Evolutionary conservation across 2,113 vertebrate genomes (phyloP).

Genomic region (Fukomys damarensis): DNA sequence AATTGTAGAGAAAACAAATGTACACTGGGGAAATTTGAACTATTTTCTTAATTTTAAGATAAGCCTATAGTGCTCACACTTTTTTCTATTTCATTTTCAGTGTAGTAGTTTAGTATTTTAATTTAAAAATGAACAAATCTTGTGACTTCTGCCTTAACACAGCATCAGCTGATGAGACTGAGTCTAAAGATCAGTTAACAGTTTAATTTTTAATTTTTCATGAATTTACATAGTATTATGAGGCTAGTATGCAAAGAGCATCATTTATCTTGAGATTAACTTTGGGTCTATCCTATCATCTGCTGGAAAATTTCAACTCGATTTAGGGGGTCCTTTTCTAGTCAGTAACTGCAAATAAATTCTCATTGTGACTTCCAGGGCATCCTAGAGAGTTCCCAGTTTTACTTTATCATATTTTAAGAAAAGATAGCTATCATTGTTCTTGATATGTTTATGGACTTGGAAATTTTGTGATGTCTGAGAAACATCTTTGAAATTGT

Average conservation of each 20-base stretch:
- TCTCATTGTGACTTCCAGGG: background rate
- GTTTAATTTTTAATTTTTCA: background rate
- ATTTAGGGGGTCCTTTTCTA: background rate
- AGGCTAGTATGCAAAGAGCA: background rate
- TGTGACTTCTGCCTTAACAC: background rate
- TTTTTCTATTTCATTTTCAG: background rate
- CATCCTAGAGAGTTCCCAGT: too few relatives aligned
- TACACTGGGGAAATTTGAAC: background rate
- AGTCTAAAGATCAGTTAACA: background rate
- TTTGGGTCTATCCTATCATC: accelerated
- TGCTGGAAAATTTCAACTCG: background rate
- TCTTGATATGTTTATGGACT: background rate
- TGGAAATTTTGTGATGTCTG: background rate
- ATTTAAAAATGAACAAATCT: background rate
- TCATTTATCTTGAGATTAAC: background rate
- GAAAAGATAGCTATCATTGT: background rate
- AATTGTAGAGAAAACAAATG: background rate
- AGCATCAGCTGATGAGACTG: background rate
- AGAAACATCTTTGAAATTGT: background rate
- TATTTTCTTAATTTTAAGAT: background rate
- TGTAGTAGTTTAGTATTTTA: background rate
- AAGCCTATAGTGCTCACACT: background rate
- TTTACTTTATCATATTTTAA: background rate
- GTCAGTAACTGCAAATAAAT: background rate
- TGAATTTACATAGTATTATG: background rate